Base-by-base conservation (phyloP, 2,888 invertebrate species). In the Meiosimyza platycephala region DNA sequence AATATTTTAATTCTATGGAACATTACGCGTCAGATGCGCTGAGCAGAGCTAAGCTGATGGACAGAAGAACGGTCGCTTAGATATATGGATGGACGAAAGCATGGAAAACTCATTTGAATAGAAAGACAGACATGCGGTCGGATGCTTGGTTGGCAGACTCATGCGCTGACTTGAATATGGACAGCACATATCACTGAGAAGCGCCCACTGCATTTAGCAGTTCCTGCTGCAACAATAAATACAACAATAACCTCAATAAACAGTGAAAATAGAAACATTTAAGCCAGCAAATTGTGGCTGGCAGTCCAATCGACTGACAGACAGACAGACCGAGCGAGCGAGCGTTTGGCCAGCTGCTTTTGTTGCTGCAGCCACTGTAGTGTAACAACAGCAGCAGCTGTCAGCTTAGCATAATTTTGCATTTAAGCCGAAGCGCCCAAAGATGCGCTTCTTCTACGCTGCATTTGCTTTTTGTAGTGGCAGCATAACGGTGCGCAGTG, bases 221-320 rank as follows among this genome's bases (percentile, higher is more conserved):
- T 16, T 57, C 12, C 6, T 16, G 12, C 33, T 33, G 54, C 40
- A 54, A 40, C 52, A 54, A 16, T 22, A 22, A 50, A 54, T 12
- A 59, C 59, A 69, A 69, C 60, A 60, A 67, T 57, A 67, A 67
- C 67, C 67, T 67, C 67, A 67, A 67, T 67, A 70, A 73, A 69
- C 22, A 54, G 55, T 66, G 52, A 48, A 71, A 65, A 47, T 62
- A 71, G 66, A 63, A 63, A 57, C 62, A 68, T 59, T 59, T 59
- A 55, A 51, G 59, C 22, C 22, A 59, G 69, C 33, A 55, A 55
- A 71, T 60, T 40, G 60, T 59, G 60, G 69, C 69, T 40, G 59
- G 28, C 50, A 1, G 40, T 1, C 40, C 40, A 7, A 40, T 7
- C 40, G 40, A 40, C 40, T 5, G 9, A 40, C 40, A 9, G 40